phyloP scores from a whole-genome alignment of 1,140 invertebrate genomes.

The Microplitis demolitor region DNA sequence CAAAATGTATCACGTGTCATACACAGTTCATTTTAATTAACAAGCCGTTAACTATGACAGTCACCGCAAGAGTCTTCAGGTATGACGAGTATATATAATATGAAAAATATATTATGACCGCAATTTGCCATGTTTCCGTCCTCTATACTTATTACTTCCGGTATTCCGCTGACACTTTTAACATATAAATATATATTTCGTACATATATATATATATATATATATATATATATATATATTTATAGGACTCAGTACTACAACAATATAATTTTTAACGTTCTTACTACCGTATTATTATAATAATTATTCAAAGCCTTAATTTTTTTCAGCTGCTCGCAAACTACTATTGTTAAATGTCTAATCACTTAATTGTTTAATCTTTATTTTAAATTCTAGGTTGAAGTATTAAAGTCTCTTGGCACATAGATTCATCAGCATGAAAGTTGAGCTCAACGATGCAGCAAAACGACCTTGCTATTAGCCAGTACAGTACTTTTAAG shows the following conservation, averaged over 20 bases:
- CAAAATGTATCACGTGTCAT: background rate
- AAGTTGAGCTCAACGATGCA: conserved; percentile 23
- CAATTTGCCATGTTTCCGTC: conserved; percentile 22
- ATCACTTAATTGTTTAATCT: background rate
- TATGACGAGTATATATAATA: conserved; percentile 21
- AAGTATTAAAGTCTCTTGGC: background rate
- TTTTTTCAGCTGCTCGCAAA: background rate
- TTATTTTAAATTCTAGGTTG: background rate
- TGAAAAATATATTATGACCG: conserved; percentile 11
- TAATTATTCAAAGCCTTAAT: background rate
- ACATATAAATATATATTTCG: background rate
- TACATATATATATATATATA: background rate
- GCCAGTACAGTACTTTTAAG: background rate
- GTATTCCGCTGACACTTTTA: background rate
- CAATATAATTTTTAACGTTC: background rate
- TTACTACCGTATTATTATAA: background rate
- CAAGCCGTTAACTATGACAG: conserved; percentile 5
- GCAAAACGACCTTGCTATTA: conserved; percentile 27
- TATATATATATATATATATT: background rate
- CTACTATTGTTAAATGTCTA: background rate
- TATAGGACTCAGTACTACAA: background rate
- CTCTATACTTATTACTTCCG: background rate
- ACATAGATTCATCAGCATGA: conserved; percentile 10
- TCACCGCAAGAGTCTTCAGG: conserved; percentile 1
- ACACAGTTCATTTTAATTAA: conserved; percentile 6